Evolutionary conservation across 2,797 vertebrate species (phyloP).

Genomic region (Ceyx erithaca): DNA sequence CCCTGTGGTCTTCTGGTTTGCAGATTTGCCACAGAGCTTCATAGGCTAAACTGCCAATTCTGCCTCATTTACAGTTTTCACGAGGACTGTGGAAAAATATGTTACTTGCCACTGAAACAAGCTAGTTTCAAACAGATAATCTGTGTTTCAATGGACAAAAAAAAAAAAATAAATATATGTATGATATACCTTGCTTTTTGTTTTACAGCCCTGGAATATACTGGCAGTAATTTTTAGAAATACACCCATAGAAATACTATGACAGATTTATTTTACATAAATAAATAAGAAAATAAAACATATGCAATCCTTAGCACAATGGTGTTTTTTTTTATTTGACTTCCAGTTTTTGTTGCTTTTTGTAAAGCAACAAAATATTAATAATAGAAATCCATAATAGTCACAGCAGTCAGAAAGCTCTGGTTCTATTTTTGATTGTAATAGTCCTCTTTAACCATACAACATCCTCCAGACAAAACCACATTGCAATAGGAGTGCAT

Average conservation of each 20-base stretch:
- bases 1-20: not conserved
- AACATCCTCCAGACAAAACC: conserved; percentile 25
- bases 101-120: not conserved
- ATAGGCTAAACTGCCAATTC: conserved; percentile 10
- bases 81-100: not conserved
- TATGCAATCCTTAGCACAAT: not conserved
- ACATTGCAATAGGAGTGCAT: not conserved
- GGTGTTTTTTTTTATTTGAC: not conserved
- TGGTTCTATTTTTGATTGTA: conserved; percentile 12
- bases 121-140: not conserved
- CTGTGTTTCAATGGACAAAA: not conserved
- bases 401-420: not conserved
- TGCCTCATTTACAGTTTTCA: conserved; percentile 17
- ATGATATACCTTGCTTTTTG: conserved; percentile 10
- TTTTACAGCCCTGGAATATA: conserved; percentile 26
- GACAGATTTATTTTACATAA: not conserved
- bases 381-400: not conserved
- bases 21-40: conserved; percentile 9
- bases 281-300: not conserved
- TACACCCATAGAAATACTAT: not conserved
- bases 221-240: conserved; percentile 11
- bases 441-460: not conserved
- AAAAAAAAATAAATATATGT: not conserved
- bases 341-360: not conserved
- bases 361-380: conserved; percentile 16